Conservation (phyloP, 2,797 vertebrate genomes). For the Nyctalus aviator region DNA sequence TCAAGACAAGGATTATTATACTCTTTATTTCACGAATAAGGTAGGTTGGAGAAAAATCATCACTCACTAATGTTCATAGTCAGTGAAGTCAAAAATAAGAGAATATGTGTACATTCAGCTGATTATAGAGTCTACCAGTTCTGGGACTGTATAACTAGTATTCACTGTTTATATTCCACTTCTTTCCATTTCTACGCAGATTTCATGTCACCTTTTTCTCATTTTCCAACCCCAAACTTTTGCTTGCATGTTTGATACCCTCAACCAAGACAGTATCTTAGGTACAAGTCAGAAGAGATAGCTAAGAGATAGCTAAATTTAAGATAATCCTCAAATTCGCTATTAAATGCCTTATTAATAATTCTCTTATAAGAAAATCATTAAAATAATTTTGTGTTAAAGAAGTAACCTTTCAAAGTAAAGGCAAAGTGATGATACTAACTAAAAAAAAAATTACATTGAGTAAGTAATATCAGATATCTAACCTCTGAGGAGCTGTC, state of each 20-base stretch:
- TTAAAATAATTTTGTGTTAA: conserved; percentile 53
- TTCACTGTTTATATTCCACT: background rate
- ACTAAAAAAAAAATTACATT: conserved; percentile 2
- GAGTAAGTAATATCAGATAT: conserved; percentile 35
- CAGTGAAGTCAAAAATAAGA: conserved; percentile 42
- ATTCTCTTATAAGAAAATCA: conserved; percentile 24
- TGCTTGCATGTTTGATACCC: background rate
- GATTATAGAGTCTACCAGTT: conserved; percentile 26
- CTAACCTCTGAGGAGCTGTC: conserved; percentile 94
- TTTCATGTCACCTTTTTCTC: background rate
- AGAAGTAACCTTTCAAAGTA: background rate
- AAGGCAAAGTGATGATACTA: conserved; percentile 38
- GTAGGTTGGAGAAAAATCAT: conserved; percentile 15
- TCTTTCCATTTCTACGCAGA: conserved; percentile 42
- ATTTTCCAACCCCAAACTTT: conserved; percentile 40
- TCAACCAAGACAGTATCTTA: background rate
- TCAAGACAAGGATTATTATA: conserved; percentile 21
- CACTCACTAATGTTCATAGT: conserved; percentile 18
- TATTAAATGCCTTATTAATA: conserved; percentile 45
- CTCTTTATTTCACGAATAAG: conserved; percentile 13
- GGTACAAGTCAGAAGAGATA: conserved; percentile 50
- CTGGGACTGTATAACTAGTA: background rate
- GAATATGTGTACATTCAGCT: conserved; percentile 45
- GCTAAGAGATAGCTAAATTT: background rate
- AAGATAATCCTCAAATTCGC: background rate